Percentiles rank a stretch among this genome's conserved stretches.
Evolutionary conservation across 1,140 invertebrate species (phyloP).

Genomic region (Cecropterus lyciades): DNA sequence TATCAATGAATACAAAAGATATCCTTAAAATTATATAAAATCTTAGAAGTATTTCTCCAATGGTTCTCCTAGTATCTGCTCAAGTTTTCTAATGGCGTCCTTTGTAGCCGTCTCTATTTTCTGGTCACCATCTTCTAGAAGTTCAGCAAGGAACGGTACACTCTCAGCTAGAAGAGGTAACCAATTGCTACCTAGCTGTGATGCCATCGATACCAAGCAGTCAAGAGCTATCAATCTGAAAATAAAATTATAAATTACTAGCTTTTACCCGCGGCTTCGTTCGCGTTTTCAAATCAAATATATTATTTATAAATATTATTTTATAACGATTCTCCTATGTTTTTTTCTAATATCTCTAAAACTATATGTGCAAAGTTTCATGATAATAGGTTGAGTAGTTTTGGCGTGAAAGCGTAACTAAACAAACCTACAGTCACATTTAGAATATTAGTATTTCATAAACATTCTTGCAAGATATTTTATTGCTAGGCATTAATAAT

Average conservation of each 20-base stretch:
- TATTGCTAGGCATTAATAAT: no score
- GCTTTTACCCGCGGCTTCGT: no score
- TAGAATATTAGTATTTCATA: no score
- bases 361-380: no score
- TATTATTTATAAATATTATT: no score
- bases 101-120: conserved; percentile 90
- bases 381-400: no score
- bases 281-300: no score
- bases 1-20: neutral
- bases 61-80: conserved; percentile 93
- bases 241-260: conserved; percentile 25
- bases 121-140: conserved; percentile 93
- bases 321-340: no score
- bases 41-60: conserved; percentile 91
- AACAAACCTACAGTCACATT: no score
- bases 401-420: no score
- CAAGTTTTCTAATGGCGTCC: conserved; percentile 90
- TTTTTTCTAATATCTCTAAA: no score
- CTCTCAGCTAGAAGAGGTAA: conserved; percentile 92
- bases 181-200: conserved; percentile 92
- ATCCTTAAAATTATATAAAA: neutral
- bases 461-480: no score
- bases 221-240: conserved; percentile 83
- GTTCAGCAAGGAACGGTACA: conserved; percentile 92
- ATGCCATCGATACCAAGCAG: conserved; percentile 88